Evolutionary conservation across 1,140 invertebrate genomes (phyloP).

Genomic region (Lutraria rhynchaena): DNA sequence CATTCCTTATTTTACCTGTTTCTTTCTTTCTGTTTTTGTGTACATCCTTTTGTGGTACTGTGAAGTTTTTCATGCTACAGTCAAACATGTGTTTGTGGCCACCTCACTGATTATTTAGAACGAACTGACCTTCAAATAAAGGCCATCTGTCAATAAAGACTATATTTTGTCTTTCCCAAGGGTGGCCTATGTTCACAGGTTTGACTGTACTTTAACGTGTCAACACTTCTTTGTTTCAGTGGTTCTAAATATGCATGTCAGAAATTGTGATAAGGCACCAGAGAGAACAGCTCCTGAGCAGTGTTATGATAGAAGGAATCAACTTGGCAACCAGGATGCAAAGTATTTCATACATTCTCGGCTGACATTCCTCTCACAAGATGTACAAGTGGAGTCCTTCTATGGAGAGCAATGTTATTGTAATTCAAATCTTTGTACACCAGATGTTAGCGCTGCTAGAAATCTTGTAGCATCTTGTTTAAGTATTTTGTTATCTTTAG

Average conservation of each 20-base stretch:
- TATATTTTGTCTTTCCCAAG: too few relatives aligned
- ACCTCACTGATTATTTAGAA: too few relatives aligned
- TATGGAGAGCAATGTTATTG: slow-evolving; percentile 4
- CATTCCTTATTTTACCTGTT: too few relatives aligned
- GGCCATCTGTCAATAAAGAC: too few relatives aligned
- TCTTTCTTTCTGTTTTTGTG: too few relatives aligned
- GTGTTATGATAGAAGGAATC: not conserved
- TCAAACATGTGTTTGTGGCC: too few relatives aligned
- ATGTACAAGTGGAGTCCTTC: not conserved
- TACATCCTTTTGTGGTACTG: too few relatives aligned
- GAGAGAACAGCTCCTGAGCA: not conserved
- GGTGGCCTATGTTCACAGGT: too few relatives aligned
- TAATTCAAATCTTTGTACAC: not conserved
- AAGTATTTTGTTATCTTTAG: not conserved
- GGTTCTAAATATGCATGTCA: not conserved
- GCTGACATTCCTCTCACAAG: not conserved
- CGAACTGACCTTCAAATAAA: too few relatives aligned
- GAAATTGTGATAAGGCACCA: not conserved
- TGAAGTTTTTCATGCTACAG: too few relatives aligned
- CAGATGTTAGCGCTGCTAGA: not conserved
- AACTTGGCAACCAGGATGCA: not conserved
- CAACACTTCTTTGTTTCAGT: too few relatives aligned
- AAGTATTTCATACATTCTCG: not conserved
- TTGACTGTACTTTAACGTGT: too few relatives aligned
- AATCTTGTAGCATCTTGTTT: not conserved